These are phyloP conservation scores for Leucopsar rothschildi DNA, from an alignment of 2,113 vertebrate species.

Conservation along the genomic window DNA sequence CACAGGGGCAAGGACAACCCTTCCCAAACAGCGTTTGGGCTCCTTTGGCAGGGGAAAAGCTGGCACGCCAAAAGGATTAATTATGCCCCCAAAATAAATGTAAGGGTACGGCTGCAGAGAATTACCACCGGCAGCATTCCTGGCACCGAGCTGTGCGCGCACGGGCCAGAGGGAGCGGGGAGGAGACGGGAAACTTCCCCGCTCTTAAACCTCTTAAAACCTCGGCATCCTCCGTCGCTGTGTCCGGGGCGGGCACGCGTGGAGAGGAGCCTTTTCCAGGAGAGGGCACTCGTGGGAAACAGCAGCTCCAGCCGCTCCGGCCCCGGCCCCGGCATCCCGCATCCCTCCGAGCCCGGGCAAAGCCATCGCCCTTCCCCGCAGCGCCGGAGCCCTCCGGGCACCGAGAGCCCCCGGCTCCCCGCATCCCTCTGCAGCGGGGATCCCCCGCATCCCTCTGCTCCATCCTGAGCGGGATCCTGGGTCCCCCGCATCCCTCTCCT, in stretches of 20 bases:
- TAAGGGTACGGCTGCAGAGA: neutral
- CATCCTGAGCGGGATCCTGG: too few species aligned
- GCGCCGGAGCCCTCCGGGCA: neutral
- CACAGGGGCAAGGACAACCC: neutral
- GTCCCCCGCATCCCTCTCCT: too few species aligned
- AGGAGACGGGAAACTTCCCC: accelerated
- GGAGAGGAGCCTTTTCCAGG: conserved; percentile 39
- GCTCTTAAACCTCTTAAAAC: neutral
- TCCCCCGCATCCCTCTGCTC: too few species aligned
- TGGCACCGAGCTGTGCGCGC: neutral
- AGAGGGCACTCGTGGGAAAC: conserved; percentile 68
- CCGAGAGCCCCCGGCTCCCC: neutral
- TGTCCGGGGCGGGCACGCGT: neutral
- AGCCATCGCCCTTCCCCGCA: neutral
- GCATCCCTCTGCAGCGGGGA: neutral
- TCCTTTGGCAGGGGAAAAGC: neutral
- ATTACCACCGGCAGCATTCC: neutral
- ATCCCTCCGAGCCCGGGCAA: neutral
- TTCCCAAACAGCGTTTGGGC: accelerated
- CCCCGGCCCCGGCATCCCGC: neutral
- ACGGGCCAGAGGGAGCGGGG: neutral
- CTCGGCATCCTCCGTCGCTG: accelerated
- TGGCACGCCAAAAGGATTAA: neutral
- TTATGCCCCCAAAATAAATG: neutral
- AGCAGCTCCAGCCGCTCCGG: neutral